Evolutionary conservation across 2,888 invertebrate species (phyloP).

Genomic region (Galerucella calmariensis): DNA sequence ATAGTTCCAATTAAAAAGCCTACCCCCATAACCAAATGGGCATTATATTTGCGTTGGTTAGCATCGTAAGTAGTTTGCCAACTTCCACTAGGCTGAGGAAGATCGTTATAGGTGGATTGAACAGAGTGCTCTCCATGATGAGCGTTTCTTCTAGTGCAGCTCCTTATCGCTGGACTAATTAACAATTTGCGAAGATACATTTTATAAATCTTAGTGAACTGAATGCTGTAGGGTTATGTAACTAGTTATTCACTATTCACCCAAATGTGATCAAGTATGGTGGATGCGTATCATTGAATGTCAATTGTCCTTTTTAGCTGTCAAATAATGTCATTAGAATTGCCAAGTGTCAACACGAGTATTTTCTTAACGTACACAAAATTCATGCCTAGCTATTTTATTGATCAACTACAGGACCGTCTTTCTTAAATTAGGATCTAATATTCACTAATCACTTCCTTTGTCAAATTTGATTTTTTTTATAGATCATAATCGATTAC

Average conservation of each 20-base stretch:
- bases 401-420: neutral
- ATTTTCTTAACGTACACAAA: neutral
- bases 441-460: too few species aligned
- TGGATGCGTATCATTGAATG: neutral
- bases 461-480: neutral
- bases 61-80: conserved; percentile 78
- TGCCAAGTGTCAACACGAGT: neutral
- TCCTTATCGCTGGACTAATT: conserved; percentile 21
- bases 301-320: neutral
- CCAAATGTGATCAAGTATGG: conserved; percentile 1
- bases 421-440: neutral
- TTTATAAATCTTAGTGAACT: conserved; percentile 6
- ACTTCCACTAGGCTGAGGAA: conserved; percentile 81
- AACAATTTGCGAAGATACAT: conserved; percentile 25
- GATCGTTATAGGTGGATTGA: conserved; percentile 75
- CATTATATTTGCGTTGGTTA: conserved; percentile 77
- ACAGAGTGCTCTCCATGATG: conserved; percentile 37
- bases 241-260: conserved; percentile 1
- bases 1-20: conserved; percentile 66
- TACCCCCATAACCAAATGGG: conserved; percentile 72
- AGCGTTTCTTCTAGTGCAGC: conserved; percentile 44
- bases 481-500: neutral
- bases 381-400: neutral
- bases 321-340: neutral
- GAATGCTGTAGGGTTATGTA: conserved; percentile 9